Percentiles rank a stretch among this genome's conserved stretches.
These are phyloP conservation scores for Cuculus canorus DNA, from an alignment of 2,797 vertebrate species.

Conservation along the genomic window DNA sequence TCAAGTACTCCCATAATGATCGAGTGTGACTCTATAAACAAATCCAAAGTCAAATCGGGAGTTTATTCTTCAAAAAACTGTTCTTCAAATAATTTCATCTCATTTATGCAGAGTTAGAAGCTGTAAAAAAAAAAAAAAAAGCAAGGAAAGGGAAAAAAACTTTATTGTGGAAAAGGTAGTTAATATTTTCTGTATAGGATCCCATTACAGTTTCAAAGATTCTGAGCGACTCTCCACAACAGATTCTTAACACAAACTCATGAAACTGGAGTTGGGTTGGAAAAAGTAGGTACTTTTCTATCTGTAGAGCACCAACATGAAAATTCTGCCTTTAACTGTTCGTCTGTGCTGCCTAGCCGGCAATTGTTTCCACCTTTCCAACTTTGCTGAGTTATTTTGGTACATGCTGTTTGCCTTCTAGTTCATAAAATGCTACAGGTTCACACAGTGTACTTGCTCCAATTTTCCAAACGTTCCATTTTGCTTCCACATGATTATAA, in stretches of 20 bases:
- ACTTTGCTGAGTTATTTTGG: background rate
- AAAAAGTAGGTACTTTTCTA: background rate
- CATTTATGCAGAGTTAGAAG: background rate
- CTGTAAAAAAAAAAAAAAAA: background rate
- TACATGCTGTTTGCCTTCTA: background rate
- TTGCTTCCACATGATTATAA: slow-evolving; percentile 18
- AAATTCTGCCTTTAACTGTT: background rate
- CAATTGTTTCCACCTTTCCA: background rate
- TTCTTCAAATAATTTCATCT: background rate
- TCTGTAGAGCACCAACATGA: background rate
- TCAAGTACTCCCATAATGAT: background rate
- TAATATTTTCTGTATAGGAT: background rate
- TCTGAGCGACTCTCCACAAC: background rate
- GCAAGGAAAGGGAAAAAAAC: background rate
- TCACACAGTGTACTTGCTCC: background rate
- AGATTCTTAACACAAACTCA: background rate
- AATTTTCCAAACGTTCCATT: background rate
- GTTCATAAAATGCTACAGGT: background rate
- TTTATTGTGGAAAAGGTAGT: background rate
- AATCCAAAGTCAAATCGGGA: background rate
- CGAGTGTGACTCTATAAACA: background rate
- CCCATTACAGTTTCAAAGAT: background rate
- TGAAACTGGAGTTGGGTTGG: background rate
- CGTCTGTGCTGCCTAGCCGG: background rate
- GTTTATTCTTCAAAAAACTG: background rate